Evolutionary conservation across 1,140 invertebrate species (phyloP), one percentile per base, ranked within the genome.

Genomic region (Stratiolaelaps scimitus): DNA sequence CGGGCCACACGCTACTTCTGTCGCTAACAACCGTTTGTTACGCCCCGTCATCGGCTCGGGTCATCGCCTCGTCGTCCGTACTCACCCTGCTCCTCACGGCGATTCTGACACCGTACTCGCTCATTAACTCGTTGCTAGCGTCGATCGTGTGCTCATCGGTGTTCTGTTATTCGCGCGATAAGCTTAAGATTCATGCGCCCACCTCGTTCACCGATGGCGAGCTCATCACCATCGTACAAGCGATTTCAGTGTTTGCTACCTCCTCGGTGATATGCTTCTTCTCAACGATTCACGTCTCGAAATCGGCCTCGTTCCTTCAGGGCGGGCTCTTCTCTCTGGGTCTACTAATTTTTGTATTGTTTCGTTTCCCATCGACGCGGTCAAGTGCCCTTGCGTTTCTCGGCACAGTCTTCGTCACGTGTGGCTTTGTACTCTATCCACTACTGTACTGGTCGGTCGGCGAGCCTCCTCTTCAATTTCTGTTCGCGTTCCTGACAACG

Each of bases 191-290:
- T 34, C 53, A 60, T 34, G 53, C 53, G 2, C 26, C 53, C 15
- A 60, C 53, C 26, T 60, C 53, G 53, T 60, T 60, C 23, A 60
- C 53, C 20, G 53, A 60, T 26, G 53, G 53, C 17, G 53, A 60
- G 20, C 53, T 60, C 26, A 60, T 60, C 13, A 60, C 23, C 15
- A 29, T 60, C 26, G 53, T 60, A 19, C 53, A 60, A 34, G 53
- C 53, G 10, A 60, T 60, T 29, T 60, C 53, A 15, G 53, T 60
- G 17, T 60, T 60, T 60, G 26, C 26, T 17, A 60, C 53, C 26
- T 60, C 53, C 13, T 60, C 53, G 15, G 23, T n/a, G 26, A 60
- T 60, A 2, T 60, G 53, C 26, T 60, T 60, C 20, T 34, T 60
- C 15, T 60, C 53, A 23, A 60, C 53, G 26, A 26, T 60, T 34